Percentiles rank a stretch among this genome's conserved stretches.
Conservation (phyloP, 2,888 invertebrate genomes). For the Danaus chrysippus region DNA sequence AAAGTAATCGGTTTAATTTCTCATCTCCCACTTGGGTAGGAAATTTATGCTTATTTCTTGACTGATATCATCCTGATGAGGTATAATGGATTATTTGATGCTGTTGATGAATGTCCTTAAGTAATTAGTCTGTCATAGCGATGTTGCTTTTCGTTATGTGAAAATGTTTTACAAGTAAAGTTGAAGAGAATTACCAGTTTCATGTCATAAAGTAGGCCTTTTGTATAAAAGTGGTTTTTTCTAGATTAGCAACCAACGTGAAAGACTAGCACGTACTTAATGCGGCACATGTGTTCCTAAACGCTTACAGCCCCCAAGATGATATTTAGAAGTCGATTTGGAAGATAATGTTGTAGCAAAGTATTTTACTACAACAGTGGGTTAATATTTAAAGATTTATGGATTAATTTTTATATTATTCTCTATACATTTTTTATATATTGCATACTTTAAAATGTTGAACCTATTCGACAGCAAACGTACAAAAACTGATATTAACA, state of each 20-base stretch:
- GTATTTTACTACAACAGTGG: constrained; percentile 18
- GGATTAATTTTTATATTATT: too few relatives aligned
- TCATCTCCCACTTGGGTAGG: constrained; percentile 67
- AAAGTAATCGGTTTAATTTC: constrained; percentile 78
- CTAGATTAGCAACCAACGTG: neutral
- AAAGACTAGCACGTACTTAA: constrained; percentile 25
- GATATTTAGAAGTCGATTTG: constrained; percentile 24
- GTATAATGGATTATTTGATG: constrained; percentile 34
- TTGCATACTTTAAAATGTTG: too few relatives aligned
- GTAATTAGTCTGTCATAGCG: constrained; percentile 7
- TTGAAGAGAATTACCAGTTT: neutral
- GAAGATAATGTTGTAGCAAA: constrained; percentile 23
- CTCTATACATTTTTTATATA: too few relatives aligned
- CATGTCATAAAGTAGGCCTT: neutral
- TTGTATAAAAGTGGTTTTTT: neutral
- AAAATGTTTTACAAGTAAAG: too few relatives aligned
- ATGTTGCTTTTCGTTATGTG: neutral
- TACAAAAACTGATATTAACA: too few relatives aligned
- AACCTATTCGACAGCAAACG: too few relatives aligned
- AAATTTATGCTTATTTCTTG: constrained; percentile 65
- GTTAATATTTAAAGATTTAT: too few relatives aligned
- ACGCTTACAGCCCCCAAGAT: constrained; percentile 14
- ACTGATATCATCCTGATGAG: constrained; percentile 59
- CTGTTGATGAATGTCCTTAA: constrained; percentile 9
- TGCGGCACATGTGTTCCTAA: constrained; percentile 25